phyloP scores from a whole-genome alignment of 2,113 vertebrate species.

The Azemiops feae region DNA sequence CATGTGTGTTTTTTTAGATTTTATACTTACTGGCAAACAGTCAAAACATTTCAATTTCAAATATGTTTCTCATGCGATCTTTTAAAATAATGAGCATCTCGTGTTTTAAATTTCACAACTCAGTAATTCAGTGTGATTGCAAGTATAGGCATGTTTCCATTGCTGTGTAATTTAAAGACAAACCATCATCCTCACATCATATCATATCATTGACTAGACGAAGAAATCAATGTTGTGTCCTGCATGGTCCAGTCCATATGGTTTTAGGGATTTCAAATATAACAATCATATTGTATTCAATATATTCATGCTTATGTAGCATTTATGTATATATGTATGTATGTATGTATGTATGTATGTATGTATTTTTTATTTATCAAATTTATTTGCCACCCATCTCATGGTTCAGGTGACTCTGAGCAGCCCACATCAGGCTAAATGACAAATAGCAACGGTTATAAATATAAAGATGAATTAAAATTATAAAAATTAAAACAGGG shows the following conservation, averaged over 20 bases:
- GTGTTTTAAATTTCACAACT: not conserved
- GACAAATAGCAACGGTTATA: not conserved
- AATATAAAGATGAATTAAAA: not conserved
- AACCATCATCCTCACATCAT: not conserved
- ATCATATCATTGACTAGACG: not conserved
- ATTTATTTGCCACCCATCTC: not conserved
- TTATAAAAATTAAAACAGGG: not conserved
- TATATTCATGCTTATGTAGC: not conserved
- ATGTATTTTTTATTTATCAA: not conserved
- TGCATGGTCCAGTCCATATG: not conserved
- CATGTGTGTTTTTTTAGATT: not conserved
- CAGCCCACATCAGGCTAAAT: not conserved
- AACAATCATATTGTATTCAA: not conserved
- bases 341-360: too few species aligned
- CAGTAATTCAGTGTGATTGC: not conserved
- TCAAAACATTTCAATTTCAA: not conserved
- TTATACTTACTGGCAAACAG: not conserved
- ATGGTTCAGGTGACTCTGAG: not conserved
- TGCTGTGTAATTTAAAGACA: not conserved
- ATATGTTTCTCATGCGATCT: not conserved
- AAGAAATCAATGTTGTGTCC: not conserved
- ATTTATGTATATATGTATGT: too few species aligned
- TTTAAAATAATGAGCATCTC: not conserved
- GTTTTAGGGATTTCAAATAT: not conserved
- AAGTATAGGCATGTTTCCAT: not conserved